Evolutionary conservation across 2,888 invertebrate genomes (phyloP), one percentile per base, ranked within the genome.

Genomic region (Morpho achilles): DNA sequence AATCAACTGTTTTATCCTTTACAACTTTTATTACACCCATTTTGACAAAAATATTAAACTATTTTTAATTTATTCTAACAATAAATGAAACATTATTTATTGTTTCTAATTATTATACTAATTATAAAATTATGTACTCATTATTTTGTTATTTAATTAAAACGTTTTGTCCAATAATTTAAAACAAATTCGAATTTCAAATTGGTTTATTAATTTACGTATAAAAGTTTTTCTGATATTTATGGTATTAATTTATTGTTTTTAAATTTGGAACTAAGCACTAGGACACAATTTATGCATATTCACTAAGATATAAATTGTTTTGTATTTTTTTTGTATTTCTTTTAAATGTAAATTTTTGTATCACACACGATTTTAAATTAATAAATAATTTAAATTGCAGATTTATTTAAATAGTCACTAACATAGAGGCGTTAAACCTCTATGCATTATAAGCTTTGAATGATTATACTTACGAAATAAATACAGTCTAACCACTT

Each of bases 1-100:
- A 65, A 9, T 73, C 71, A 41, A 68, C 56, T 10, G 59, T 62
- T 16, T 66, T 66, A 7, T 64, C 64, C 53, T 48, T 52, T 0
- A 22, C 16, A 10, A 43, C 43, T 56, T 54, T 57, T 7, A 5
- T 23, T 10, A 9, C 56, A 53, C 47, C 16, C 63, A 64, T 63
- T 53, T 59, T 51, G 9, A 32, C 7, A 51, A 9, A 23, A 39
- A 32, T 45, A 23, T 39, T 9, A 43, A 43, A 43, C n/a, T n/a
- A 43, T n/a, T 43, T 43, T 7, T n/a, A 43, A 43, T 7, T 9
- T n/a, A 32, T 5, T 32, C 32, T 32, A 32, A 32, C 32, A 5
- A 32, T 32, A 32, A 32, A 32, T 2, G 1, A 3, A 32, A 3
- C 32, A 32, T 32, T 32, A 32, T 32, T 32, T 32, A 5, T 32